A percentile compares a stretch with the other conserved stretches of the same genome.
Conservation (phyloP, 2,888 invertebrate genomes). For the Macrophya annulata region DNA sequence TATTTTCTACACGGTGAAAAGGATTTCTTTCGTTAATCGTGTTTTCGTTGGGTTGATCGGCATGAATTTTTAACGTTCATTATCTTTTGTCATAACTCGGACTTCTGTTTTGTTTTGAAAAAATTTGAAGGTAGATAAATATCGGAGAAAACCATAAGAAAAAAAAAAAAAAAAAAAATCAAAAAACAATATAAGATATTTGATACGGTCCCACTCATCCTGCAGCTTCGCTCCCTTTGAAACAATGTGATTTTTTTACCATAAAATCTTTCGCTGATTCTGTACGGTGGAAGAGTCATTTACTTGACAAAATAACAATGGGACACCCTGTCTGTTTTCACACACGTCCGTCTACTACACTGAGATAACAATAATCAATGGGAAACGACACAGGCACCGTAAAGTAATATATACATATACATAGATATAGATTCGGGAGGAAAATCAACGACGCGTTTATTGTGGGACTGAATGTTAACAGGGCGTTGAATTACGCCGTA, state of each 20-base stretch:
- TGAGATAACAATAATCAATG: constrained; percentile 43
- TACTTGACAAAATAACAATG: background rate
- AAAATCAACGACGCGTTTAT: constrained; percentile 42
- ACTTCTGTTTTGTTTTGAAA: background rate
- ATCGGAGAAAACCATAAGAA: background rate
- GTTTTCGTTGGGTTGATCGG: no score
- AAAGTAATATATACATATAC: background rate
- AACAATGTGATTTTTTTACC: background rate
- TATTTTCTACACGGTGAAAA: no score
- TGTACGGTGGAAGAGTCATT: constrained; percentile 5
- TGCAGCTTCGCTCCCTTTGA: background rate
- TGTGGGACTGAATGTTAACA: constrained; percentile 41
- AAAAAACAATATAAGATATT: background rate
- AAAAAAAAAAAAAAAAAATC: background rate
- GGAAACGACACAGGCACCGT: constrained; percentile 33
- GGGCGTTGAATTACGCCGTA: constrained; percentile 28
- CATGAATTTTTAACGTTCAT: background rate
- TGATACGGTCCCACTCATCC: background rate
- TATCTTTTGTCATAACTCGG: background rate
- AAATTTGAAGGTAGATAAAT: background rate
- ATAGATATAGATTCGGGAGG: constrained; percentile 30
- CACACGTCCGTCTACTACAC: constrained; percentile 15
- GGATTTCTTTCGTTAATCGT: no score
- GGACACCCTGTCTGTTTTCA: background rate
- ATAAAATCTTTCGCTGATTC: background rate